A percentile compares a stretch with the other conserved stretches of the same genome.
phyloP scores from a whole-genome alignment of 92 coral and sea anemone genomes.

The Pocillopora grandis region DNA sequence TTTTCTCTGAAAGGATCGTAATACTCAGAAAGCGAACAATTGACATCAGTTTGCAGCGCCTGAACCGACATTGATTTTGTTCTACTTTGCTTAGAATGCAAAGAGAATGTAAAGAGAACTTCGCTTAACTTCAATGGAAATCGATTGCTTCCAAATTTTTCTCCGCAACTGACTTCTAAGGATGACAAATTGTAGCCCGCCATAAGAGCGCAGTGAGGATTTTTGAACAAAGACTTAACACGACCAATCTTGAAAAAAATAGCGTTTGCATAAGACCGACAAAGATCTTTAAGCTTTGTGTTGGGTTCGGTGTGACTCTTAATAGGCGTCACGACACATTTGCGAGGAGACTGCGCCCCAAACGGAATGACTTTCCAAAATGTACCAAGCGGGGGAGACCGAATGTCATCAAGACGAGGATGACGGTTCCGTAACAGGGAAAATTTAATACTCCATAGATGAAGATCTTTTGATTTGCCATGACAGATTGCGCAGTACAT shows the following conservation, averaged over 20 bases:
- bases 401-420: neutral
- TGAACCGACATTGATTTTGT: too few species aligned
- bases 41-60: neutral
- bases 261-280: conserved; percentile 11
- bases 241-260: neutral
- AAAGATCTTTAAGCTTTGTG: neutral
- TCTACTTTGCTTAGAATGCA: too few species aligned
- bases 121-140: too few species aligned
- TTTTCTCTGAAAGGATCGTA: neutral
- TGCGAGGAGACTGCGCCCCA: neutral
- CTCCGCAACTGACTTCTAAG: too few species aligned
- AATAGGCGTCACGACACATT: neutral
- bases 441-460: neutral
- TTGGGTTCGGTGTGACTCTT: neutral
- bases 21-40: neutral
- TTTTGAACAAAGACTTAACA: neutral
- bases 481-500: conserved; percentile 38
- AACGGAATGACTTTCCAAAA: neutral
- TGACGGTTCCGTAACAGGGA: neutral
- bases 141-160: too few species aligned
- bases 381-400: neutral
- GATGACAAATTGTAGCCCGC: too few species aligned
- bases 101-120: too few species aligned
- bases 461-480: neutral
- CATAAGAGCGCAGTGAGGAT: conserved; percentile 6